Evolutionary conservation across 2,113 vertebrate species (phyloP), one percentile per base, ranked within the genome.

Genomic region (Glareola pratincola): DNA sequence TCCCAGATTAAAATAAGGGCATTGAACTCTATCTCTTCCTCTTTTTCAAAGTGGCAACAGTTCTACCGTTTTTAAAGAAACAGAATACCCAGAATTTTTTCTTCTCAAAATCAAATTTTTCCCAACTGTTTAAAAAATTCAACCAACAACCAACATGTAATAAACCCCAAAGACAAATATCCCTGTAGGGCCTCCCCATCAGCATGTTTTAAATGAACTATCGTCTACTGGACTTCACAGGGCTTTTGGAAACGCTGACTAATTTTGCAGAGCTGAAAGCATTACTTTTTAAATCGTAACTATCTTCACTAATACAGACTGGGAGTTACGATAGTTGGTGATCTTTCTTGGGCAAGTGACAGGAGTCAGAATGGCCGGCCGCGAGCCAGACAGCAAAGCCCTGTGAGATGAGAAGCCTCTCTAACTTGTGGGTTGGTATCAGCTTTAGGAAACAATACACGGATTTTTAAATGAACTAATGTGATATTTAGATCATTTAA

Each of bases 391-490:
- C 5, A 47, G 30, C 83, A 79, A 62, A 82, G 11, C 76, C 78
- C 74, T 41, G 6, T 10, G 69, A 16, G 62, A 69, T 24, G 51
- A 78, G 51, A 68, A 79, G 48, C 32, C 53, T 43, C 62, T 93
- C 62, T 21, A 43, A 53, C 59, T 73, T 21, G 10, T 48, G 47
- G 21, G 45, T 37, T 68, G 63, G 17, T 47, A 85, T 66, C 81
- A 69, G 91, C 57, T 34, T 53, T 29, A 36, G 45, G 53, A 91
- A 94, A 92, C 74, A 92, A 90, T 73, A 62, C 1, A 0, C 29
- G 84, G 89, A 72, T 94, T 96, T 93, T 78, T 36, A 94, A 82
- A 85, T 14, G 72, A 90, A 83, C 66, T 41, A 37, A 72, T 73
- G 89, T 57, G 84, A 66, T 87, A 85, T 66, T 91, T 75, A 73